phyloP scores from a whole-genome alignment of 1,140 invertebrate species.

The Halesus radiatus region DNA sequence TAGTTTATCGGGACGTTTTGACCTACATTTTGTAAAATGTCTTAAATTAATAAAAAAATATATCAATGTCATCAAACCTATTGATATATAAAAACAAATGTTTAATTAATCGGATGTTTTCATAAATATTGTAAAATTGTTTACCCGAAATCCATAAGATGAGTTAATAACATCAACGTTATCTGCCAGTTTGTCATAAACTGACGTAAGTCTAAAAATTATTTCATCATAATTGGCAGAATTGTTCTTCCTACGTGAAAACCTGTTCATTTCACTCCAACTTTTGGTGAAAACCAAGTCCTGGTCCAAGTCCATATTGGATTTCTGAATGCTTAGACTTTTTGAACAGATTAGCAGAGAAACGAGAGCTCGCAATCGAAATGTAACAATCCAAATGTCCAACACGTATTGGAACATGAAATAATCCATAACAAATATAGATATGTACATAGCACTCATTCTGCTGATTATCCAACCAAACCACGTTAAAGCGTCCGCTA shows the following conservation, averaged over 20 bases:
- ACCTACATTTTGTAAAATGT: too few species aligned
- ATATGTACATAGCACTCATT: not conserved
- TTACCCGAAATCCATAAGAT: not conserved
- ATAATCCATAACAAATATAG: not conserved
- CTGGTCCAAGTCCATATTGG: not conserved
- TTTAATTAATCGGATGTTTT: too few species aligned
- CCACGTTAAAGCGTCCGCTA: not conserved
- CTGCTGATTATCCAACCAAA: not conserved
- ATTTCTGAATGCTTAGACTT: not conserved
- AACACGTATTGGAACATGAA: not conserved
- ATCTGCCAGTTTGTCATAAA: conserved; percentile 20
- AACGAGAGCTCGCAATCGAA: not conserved
- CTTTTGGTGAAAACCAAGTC: not conserved
- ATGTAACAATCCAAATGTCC: not conserved
- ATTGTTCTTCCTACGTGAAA: not conserved
- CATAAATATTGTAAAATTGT: not conserved
- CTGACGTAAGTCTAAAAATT: not conserved
- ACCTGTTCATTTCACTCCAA: not conserved
- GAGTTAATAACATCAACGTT: conserved; percentile 7
- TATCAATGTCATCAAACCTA: too few species aligned
- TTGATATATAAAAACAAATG: too few species aligned
- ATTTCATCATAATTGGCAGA: not conserved
- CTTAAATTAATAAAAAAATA: too few species aligned
- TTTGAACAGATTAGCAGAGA: not conserved
- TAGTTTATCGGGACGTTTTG: too few species aligned